Conservation (phyloP, 2,113 vertebrate genomes). For the Odontophorus gujanensis region DNA sequence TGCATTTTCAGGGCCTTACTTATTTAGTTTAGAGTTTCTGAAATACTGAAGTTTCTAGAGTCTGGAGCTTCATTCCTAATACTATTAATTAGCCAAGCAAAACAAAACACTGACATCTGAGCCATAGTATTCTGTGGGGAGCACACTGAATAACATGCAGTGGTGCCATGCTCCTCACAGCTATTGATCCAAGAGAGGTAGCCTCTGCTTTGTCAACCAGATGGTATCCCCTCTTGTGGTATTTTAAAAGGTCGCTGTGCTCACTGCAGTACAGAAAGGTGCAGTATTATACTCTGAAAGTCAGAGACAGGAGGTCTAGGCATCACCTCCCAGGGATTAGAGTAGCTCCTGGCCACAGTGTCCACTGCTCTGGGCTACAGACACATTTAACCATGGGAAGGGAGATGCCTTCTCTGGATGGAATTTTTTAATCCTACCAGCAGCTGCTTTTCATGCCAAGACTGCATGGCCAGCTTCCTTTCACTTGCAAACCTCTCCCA, state of each 20-base stretch:
- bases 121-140: not conserved
- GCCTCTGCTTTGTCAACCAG: not conserved
- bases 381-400: not conserved
- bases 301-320: not conserved
- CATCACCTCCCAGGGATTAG: not conserved
- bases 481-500: not conserved
- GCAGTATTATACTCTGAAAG: not conserved
- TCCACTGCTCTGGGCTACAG: not conserved
- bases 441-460: not conserved
- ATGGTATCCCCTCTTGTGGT: not conserved
- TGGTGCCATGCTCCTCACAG: not conserved
- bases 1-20: conserved; percentile 85
- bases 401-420: not conserved
- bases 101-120: not conserved
- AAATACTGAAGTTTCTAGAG: conserved; percentile 89
- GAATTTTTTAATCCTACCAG: not conserved
- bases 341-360: not conserved
- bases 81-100: conserved; percentile 82
- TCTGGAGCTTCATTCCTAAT: conserved; percentile 84
- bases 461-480: not conserved
- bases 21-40: conserved; percentile 85
- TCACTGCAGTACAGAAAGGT: not conserved
- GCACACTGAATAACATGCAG: not conserved
- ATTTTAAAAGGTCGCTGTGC: not conserved
- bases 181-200: not conserved